Base-by-base conservation (phyloP, 2,113 vertebrate species). In the Laticauda laticaudata region DNA sequence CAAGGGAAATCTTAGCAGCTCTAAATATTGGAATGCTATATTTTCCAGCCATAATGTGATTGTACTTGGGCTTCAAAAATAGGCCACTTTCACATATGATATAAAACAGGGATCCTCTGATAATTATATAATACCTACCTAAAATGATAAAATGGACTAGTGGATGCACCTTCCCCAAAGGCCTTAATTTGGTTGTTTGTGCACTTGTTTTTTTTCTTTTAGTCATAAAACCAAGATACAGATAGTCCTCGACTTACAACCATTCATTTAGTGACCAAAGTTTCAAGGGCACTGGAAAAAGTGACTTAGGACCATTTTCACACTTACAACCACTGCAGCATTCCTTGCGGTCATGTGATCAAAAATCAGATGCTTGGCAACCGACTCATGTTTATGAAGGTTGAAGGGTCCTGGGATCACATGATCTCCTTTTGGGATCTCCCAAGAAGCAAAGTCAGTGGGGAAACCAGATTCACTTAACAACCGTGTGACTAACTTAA, bases 121-220 rank as follows among this genome's bases (percentile, higher is more conserved):
- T 94, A 95, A 95, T 95, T 93, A 56, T 48, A 94, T 91, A 92
- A 81, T 95, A 61, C 91, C 91, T 94, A 95, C 88, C 92, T 93
- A 96, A 95, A 97, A 96, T 94, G 95, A 97, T 95, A 18, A 90
- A 95, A 95, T 93, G 90, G 91, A 90, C 81, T 94, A 94, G 92
- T 95, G 93, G 93, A 93, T 51, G 20, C 59, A 92, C 89, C 18
- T 95, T 91, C 43, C 57, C 93, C 6, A 92, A 75, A 87, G 94
- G 91, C 91, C 69, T 88, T 23, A 18, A 89, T 91, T 86, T 91
- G 18, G 12, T 86, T 55, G 61, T 94, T 94, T 94, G 43, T 89
- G 93, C 94, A 92, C 92, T 95, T 45, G 59, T 18, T 51, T 88
- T 0, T 69, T n/a, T 69, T 69, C 29, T 69, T 86, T 39, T 91